A percentile compares a stretch with the other conserved stretches of the same genome.
Conservation (phyloP, 2,888 invertebrate genomes). For the Drosophila robusta region DNA sequence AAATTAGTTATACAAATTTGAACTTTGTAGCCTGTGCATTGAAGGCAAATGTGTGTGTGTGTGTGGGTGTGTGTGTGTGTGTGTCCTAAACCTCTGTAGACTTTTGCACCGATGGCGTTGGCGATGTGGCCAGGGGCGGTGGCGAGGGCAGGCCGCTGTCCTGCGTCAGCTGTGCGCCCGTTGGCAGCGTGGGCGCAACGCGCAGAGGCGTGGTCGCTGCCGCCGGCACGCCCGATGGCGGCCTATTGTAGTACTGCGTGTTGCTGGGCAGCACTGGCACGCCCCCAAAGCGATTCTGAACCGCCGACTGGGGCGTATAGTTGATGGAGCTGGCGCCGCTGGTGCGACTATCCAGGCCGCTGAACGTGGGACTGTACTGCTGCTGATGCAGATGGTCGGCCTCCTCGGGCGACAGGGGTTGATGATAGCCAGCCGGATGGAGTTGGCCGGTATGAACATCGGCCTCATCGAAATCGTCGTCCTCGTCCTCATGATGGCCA, state of each 20-base stretch:
- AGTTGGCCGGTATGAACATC: conserved; percentile 65
- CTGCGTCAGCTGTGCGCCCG: conserved; percentile 74
- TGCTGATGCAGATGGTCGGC: conserved; percentile 73
- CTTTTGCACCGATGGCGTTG: conserved; percentile 83
- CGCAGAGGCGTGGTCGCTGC: conserved; percentile 57
- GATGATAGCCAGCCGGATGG: conserved; percentile 77
- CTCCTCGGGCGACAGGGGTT: conserved; percentile 77
- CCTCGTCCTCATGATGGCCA: conserved; percentile 46
- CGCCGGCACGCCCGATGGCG: conserved; percentile 69
- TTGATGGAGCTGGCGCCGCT: conserved; percentile 82
- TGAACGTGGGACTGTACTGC: conserved; percentile 85
- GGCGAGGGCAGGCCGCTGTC: conserved; percentile 84
- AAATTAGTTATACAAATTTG: conserved; percentile 71
- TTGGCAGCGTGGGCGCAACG: conserved; percentile 58
- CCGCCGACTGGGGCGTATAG: conserved; percentile 75
- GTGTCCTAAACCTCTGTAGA: conserved; percentile 84
- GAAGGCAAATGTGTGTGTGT: conserved; percentile 31
- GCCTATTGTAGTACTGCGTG: conserved; percentile 80
- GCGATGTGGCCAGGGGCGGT: conserved; percentile 81
- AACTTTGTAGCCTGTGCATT: conserved; percentile 72
- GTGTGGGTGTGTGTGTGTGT: conserved; percentile 10
- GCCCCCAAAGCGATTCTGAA: conserved; percentile 83
- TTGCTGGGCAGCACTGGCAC: conserved; percentile 83
- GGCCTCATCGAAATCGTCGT: conserved; percentile 68
- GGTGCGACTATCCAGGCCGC: conserved; percentile 83